phyloP scores from a whole-genome alignment of 2,113 vertebrate genomes.

The Leucosticte australis region DNA sequence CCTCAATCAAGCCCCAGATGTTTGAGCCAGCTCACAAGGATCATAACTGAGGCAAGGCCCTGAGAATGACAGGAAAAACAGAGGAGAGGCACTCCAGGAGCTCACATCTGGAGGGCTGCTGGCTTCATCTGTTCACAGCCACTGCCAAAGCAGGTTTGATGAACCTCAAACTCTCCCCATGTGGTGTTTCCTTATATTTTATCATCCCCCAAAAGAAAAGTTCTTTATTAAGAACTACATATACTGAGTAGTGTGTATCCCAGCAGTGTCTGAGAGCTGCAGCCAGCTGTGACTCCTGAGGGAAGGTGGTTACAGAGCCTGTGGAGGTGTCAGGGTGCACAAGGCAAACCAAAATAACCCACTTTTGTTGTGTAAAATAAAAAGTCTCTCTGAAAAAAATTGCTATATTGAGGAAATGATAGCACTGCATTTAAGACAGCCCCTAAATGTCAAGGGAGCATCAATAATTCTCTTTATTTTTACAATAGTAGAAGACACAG shows the following conservation, averaged over 20 bases:
- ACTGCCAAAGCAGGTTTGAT: accelerated
- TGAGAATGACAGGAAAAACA: background rate
- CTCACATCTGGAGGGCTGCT: background rate
- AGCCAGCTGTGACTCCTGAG: background rate
- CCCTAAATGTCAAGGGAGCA: background rate
- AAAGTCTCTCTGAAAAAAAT: background rate
- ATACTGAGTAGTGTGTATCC: background rate
- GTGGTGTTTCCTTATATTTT: background rate
- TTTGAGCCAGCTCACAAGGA: background rate
- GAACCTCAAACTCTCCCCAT: background rate
- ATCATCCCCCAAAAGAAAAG: background rate
- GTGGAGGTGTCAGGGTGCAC: background rate
- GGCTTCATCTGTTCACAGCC: background rate
- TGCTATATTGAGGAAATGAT: background rate
- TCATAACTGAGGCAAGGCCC: too few species aligned
- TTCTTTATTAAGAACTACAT: background rate
- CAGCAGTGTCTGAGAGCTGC: background rate
- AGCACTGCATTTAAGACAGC: background rate
- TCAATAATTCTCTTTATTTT: constrained; percentile 14
- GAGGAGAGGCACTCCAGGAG: background rate
- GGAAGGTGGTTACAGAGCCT: background rate
- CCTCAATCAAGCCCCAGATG: background rate
- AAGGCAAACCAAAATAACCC: background rate
- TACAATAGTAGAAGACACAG: background rate
- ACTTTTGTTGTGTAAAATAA: background rate